Percentiles rank a stretch among this genome's conserved stretches.
Conservation (phyloP, 2,797 vertebrate species). For the Phataginus tricuspis region DNA sequence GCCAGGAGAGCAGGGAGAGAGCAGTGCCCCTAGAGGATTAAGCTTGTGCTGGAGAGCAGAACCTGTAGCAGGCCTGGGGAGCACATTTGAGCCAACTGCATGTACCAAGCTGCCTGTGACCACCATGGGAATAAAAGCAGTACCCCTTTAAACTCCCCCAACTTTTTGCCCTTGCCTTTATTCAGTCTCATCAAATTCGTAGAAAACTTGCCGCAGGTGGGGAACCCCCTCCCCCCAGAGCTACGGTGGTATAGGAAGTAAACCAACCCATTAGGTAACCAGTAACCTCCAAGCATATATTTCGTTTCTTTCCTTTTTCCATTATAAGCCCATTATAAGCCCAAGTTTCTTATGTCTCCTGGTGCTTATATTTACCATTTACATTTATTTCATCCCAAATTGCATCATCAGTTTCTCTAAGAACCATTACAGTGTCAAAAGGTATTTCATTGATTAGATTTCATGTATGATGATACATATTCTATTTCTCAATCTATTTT, state of each 20-base stretch:
- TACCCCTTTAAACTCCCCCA: too few species aligned
- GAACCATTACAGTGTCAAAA: background rate
- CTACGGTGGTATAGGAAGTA: background rate
- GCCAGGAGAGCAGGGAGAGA: too few species aligned
- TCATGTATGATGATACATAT: background rate
- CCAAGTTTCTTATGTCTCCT: conserved; percentile 1
- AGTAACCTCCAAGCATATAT: background rate
- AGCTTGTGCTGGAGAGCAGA: too few species aligned
- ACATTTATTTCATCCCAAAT: background rate
- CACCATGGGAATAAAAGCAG: too few species aligned
- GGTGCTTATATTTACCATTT: background rate
- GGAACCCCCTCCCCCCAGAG: too few species aligned
- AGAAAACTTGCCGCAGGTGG: too few species aligned
- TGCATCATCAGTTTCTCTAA: background rate
- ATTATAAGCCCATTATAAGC: background rate
- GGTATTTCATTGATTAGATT: background rate
- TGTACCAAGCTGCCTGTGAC: too few species aligned
- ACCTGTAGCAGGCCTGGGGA: too few species aligned
- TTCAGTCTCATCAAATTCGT: too few species aligned
- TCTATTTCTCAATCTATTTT: background rate
- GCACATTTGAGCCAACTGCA: too few species aligned
- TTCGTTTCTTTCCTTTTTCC: conserved; percentile 16
- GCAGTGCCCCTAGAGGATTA: too few species aligned
- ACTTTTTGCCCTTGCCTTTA: too few species aligned
- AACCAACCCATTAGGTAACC: background rate